Evolutionary conservation across 2,888 invertebrate genomes (phyloP), one percentile per base, ranked within the genome.

Genomic region (Amphipoea oculea): DNA sequence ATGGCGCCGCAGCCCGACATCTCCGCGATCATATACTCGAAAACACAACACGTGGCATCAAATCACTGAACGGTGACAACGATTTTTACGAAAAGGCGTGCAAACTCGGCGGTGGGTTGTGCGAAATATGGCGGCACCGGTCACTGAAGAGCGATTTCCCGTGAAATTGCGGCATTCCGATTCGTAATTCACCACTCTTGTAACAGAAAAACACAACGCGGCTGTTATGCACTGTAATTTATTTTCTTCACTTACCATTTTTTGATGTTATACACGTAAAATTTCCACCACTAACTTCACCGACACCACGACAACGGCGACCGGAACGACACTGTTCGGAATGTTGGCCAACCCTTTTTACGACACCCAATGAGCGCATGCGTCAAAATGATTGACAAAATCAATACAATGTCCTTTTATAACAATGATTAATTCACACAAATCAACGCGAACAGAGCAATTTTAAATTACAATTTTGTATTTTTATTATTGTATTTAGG

Each of bases 51-150:
- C 96, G 96, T 97, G 96, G 96, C 96, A 95, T 94, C 94, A 94
- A 96, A 95, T 96, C 96, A 96, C 95, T 96, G 96, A 95, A 96
- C 96, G 94, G 94, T 96, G 95, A 95, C 96, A 95, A 94, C 90
- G 94, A 93, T 95, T 93, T 96, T 94, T 92, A 94, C 88, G 92
- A 96, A 96, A 96, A 96, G 95, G 96, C 95, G 95, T 97, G 96
- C 96, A 93, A 96, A 96, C 95, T 96, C 93, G 84, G 89, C 92
- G 92, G 92, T 94, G 93, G 94, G 94, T 94, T 94, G 95, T 95
- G 96, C 96, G 93, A 96, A 97, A 96, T 96, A 97, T 97, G 97
- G 96, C 96, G 96, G 96, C 96, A 95, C 97, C 97, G 97, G 97
- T 95, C 92, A 92, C 92, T 93, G 89, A 92, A 92, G 90, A 91